Conservation (phyloP, 2,113 vertebrate genomes). For the Gyps fulvus region DNA sequence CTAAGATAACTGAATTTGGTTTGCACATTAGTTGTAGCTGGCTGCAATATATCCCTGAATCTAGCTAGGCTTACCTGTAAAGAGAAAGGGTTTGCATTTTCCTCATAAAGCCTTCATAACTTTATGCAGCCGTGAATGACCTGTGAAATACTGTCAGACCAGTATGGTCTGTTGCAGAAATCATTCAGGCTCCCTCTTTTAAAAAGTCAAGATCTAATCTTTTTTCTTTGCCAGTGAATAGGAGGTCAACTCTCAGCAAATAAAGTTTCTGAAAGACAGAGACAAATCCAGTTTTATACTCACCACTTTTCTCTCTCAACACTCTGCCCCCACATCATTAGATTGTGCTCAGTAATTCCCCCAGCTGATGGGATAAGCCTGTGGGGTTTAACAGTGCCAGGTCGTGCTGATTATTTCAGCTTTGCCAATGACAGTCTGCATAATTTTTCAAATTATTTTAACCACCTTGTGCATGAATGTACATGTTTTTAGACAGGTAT, state of each 20-base stretch:
- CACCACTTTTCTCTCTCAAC: background rate
- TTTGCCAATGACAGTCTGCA: background rate
- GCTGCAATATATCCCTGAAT: background rate
- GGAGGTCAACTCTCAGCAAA: background rate
- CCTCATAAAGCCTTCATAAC: background rate
- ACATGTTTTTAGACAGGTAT: background rate
- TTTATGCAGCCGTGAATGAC: conserved; percentile 1
- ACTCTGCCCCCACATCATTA: rapidly evolving
- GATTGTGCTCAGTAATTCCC: background rate
- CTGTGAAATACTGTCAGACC: background rate
- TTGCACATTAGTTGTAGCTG: background rate
- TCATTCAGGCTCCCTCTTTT: background rate
- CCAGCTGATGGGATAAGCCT: background rate
- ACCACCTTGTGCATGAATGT: background rate
- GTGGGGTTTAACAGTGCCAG: background rate
- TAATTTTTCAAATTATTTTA: background rate
- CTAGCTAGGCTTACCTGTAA: background rate
- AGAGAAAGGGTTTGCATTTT: background rate
- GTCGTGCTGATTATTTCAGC: background rate
- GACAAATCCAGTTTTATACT: background rate
- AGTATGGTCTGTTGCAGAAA: background rate
- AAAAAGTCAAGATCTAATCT: background rate
- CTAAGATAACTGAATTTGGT: conserved; percentile 13
- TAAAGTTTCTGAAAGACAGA: background rate
- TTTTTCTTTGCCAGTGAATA: background rate